phyloP scores from a whole-genome alignment of 2,797 vertebrate species.

The Aplochiton taeniatus region DNA sequence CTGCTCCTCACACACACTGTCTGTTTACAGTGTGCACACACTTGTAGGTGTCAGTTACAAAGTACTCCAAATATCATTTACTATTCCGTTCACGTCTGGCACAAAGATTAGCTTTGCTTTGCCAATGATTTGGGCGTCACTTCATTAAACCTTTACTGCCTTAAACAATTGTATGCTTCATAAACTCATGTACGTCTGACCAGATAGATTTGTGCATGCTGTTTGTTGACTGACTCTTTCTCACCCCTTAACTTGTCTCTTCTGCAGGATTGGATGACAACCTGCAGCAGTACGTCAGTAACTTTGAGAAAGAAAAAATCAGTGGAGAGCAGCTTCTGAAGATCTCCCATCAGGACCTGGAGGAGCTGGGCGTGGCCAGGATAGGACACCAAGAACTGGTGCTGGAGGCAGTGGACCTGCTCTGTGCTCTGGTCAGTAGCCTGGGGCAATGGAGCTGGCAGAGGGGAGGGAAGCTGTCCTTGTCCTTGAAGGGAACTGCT shows the following conservation, averaged over 20 bases:
- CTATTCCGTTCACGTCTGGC: too few relatives aligned
- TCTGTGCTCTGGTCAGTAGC: conserved; percentile 93
- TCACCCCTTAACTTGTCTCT: background rate
- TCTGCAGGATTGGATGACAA: conserved; percentile 88
- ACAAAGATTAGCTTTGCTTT: too few relatives aligned
- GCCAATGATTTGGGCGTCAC: too few relatives aligned
- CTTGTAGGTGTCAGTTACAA: background rate
- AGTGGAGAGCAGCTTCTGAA: conserved; percentile 92
- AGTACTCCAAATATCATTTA: background rate
- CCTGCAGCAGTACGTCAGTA: conserved; percentile 90
- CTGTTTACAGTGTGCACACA: conserved; percentile 41
- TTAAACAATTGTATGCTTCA: background rate
- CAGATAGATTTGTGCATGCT: background rate
- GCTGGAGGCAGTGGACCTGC: conserved; percentile 93
- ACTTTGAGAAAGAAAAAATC: conserved; percentile 96
- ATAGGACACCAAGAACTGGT: conserved; percentile 97
- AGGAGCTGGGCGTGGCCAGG: conserved; percentile 91
- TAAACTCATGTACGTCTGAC: background rate
- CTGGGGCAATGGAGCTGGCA: too few relatives aligned
- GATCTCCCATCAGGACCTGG: conserved; percentile 96
- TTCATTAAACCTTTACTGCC: background rate
- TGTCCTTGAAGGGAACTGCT: too few relatives aligned
- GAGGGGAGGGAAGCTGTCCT: too few relatives aligned
- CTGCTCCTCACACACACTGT: conserved; percentile 57
- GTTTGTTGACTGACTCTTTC: background rate